A percentile compares a stretch with the other conserved stretches of the same genome.
phyloP scores from a whole-genome alignment of 1,140 invertebrate species.

The Zophobas atratus region DNA sequence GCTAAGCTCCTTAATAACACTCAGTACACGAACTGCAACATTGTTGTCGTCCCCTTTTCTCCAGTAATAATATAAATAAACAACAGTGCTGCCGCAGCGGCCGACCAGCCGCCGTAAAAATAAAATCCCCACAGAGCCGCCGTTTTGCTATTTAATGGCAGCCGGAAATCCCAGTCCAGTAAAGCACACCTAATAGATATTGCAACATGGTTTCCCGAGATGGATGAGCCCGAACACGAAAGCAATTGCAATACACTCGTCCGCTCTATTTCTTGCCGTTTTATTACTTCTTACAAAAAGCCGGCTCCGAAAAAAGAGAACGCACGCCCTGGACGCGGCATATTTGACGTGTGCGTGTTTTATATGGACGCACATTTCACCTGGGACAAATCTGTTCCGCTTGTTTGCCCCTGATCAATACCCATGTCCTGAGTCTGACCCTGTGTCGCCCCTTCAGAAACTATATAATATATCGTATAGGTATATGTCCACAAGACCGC shows the following conservation, averaged over 20 bases:
- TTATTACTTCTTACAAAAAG: constrained; percentile 15
- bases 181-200: constrained; percentile 37
- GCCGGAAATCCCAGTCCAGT: constrained; percentile 15
- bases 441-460: constrained; percentile 6
- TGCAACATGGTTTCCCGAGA: constrained; percentile 18
- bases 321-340: constrained; percentile 3
- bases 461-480: constrained; percentile 21
- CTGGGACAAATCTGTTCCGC: constrained; percentile 42
- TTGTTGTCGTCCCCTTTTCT: no score
- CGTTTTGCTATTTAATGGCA: constrained; percentile 14
- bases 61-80: not conserved
- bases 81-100: constrained; percentile 11
- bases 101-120: constrained; percentile 7
- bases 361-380: constrained; percentile 36
- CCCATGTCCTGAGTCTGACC: constrained; percentile 2
- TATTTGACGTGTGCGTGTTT: constrained; percentile 37
- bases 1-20: no score
- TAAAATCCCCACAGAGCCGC: constrained; percentile 19
- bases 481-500: constrained; percentile 18
- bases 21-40: no score
- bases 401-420: constrained; percentile 34
- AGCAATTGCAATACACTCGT: constrained; percentile 34
- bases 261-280: constrained; percentile 4
- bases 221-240: constrained; percentile 29
- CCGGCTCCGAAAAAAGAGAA: not conserved